These are phyloP conservation scores for Metridium senile DNA, from an alignment of 92 coral and sea anemone genomes.

Conservation along the genomic window DNA sequence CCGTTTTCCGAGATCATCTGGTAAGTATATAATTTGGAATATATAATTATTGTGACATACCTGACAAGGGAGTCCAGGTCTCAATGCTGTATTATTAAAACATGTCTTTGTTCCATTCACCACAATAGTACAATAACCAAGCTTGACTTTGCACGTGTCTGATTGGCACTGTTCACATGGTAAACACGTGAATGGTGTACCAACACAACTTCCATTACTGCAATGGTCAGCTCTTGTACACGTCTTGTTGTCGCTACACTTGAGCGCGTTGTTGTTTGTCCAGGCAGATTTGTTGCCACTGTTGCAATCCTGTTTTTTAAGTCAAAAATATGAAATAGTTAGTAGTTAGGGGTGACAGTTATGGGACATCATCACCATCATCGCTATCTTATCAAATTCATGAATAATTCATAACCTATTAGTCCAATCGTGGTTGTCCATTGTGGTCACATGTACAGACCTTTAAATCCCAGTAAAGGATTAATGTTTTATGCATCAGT, in stretches of 20 bases:
- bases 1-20: no score
- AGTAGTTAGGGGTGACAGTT: no score
- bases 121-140: conserved; percentile 60
- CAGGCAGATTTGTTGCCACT: conserved; percentile 36
- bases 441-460: no score
- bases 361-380: background rate
- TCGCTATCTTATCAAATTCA: no score
- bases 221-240: conserved; percentile 78
- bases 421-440: no score
- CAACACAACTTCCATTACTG: conserved; percentile 61
- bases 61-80: background rate
- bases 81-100: background rate
- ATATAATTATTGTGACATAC: no score
- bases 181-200: conserved; percentile 76
- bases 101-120: conserved; percentile 28
- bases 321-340: background rate
- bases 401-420: no score
- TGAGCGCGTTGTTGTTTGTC: conserved; percentile 55
- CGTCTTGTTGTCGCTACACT: conserved; percentile 60
- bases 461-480: no score
- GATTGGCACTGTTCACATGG: conserved; percentile 67
- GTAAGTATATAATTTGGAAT: no score
- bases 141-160: conserved; percentile 63
- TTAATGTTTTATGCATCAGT: no score
- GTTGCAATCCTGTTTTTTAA: conserved; percentile 19